These are phyloP conservation scores for Odobenus rosmarus DNA, from an alignment of 2,113 vertebrate genomes.

Conservation along the genomic window DNA sequence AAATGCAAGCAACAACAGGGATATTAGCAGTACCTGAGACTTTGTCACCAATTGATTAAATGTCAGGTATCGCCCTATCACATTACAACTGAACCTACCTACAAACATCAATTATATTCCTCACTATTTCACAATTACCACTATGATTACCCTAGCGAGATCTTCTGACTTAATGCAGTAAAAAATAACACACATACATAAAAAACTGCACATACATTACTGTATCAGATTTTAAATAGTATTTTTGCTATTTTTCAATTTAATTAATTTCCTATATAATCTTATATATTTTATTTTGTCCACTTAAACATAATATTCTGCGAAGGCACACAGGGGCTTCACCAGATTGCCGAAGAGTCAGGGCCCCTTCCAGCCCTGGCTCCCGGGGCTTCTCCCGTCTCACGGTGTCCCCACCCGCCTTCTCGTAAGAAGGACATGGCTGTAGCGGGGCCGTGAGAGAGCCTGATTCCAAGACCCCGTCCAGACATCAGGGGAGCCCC, in stretches of 20 bases:
- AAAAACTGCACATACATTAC: not conserved
- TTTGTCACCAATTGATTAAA: not conserved
- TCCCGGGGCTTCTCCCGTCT: rapidly evolving
- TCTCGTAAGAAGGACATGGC: not conserved
- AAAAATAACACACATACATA: not conserved
- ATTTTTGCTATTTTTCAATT: not conserved
- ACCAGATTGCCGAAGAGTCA: not conserved
- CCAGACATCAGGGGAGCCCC: not conserved
- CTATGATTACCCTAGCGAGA: not conserved
- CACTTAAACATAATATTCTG: not conserved
- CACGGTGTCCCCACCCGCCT: rapidly evolving
- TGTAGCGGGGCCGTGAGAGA: not conserved
- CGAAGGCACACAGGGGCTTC: not conserved
- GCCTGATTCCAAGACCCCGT: not conserved
- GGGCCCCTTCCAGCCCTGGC: not conserved
- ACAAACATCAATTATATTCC: too few relatives aligned
- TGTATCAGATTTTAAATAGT: not conserved
- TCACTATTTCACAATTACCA: not conserved
- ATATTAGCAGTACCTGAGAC: not conserved
- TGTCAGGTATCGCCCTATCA: not conserved
- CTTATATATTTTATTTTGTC: not conserved
- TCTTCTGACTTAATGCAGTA: not conserved
- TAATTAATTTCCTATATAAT: not conserved
- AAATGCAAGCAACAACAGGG: not conserved
- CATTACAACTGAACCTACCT: not conserved